phyloP scores from a whole-genome alignment of 2,113 vertebrate species.

The Chlamydotis undulata region DNA sequence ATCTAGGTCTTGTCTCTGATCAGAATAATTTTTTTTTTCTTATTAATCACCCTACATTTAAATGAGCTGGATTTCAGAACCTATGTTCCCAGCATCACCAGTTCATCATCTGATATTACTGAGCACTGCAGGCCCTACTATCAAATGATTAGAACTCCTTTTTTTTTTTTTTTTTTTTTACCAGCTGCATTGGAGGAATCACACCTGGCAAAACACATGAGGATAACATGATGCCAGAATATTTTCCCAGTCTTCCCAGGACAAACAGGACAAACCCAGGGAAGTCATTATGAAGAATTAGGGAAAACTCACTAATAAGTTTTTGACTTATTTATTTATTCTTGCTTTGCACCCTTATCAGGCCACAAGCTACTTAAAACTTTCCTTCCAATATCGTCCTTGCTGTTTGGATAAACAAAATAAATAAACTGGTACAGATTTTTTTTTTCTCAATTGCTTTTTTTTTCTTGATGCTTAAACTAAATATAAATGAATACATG shows the following conservation, averaged over 20 bases:
- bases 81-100: not conserved
- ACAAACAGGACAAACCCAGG: not conserved
- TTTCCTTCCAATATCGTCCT: accelerated
- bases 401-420: not conserved
- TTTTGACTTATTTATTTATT: not conserved
- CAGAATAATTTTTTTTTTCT: not conserved
- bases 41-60: not conserved
- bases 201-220: not conserved
- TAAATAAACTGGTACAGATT: not conserved
- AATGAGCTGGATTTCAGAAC: not conserved
- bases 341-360: not conserved
- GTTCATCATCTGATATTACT: not conserved
- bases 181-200: not conserved
- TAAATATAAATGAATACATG: not conserved
- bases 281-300: not conserved
- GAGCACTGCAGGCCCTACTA: not conserved
- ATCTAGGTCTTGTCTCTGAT: not conserved
- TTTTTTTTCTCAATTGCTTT: not conserved
- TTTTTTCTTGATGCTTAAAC: not conserved
- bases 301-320: not conserved
- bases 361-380: not conserved
- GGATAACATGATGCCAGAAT: not conserved
- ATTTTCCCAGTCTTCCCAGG: not conserved
- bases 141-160: not conserved
- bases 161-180: not conserved